Percentiles rank a stretch among this genome's conserved stretches.
Conservation (phyloP, 2,888 invertebrate genomes). For the Melinopterus prodromus region DNA sequence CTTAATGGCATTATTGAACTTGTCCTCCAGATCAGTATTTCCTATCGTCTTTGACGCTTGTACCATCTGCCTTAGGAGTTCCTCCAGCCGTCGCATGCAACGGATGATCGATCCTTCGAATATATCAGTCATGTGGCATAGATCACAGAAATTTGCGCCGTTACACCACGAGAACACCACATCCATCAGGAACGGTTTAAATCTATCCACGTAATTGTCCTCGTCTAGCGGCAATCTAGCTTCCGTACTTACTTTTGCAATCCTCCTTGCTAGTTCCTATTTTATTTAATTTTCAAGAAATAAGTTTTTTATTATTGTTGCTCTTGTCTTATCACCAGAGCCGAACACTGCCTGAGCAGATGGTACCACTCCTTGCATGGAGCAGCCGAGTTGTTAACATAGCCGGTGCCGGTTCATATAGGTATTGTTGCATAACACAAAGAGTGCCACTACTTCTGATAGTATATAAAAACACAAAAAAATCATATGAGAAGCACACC, state of each 20-base stretch:
- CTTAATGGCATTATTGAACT: conserved; percentile 92
- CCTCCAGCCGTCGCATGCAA: conserved; percentile 95
- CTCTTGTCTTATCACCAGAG: neutral
- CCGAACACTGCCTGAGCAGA: too few species aligned
- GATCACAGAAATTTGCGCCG: conserved; percentile 88
- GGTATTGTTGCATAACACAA: too few species aligned
- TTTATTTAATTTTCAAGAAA: conserved; percentile 13
- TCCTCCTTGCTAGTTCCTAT: conserved; percentile 89
- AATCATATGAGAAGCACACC: too few species aligned
- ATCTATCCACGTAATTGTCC: conserved; percentile 88
- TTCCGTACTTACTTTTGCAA: conserved; percentile 87
- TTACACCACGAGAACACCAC: conserved; percentile 96
- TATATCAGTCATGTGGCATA: conserved; percentile 96
- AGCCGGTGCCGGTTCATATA: too few species aligned
- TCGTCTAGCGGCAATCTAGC: conserved; percentile 89
- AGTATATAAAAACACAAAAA: too few species aligned
- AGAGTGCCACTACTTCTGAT: too few species aligned
- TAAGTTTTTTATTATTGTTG: neutral
- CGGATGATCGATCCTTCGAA: conserved; percentile 93
- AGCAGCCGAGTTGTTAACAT: too few species aligned
- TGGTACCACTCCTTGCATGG: too few species aligned
- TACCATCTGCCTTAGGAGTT: conserved; percentile 92
- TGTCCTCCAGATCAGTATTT: conserved; percentile 93
- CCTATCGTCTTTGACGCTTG: conserved; percentile 97
- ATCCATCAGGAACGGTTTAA: conserved; percentile 97